A percentile compares a stretch with the other conserved stretches of the same genome.
Conservation (phyloP, 2,888 invertebrate genomes). For the Blomia tropicalis region DNA sequence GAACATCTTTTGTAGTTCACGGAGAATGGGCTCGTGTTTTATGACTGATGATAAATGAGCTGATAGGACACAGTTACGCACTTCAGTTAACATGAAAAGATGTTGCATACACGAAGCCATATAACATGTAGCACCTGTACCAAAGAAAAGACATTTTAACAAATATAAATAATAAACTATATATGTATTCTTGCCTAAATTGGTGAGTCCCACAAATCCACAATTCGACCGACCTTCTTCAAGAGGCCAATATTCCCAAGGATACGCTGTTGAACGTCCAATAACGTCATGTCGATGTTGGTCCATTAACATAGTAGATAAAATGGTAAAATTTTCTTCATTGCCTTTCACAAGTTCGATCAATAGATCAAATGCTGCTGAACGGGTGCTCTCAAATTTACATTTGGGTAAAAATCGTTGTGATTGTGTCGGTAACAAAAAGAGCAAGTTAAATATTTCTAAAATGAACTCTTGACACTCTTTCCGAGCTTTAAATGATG, state of each 20-base stretch:
- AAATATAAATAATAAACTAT: neutral
- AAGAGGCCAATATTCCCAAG: conserved; percentile 96
- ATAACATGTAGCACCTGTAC: conserved; percentile 73
- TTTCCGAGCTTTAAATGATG: conserved; percentile 63
- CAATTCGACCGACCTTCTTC: conserved; percentile 85
- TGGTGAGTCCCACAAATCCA: conserved; percentile 83
- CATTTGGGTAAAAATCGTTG: conserved; percentile 74
- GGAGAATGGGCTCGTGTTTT: conserved; percentile 62
- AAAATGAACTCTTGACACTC: conserved; percentile 43
- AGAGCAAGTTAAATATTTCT: conserved; percentile 66
- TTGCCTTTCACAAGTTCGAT: conserved; percentile 71
- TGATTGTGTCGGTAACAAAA: conserved; percentile 70
- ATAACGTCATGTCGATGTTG: conserved; percentile 60
- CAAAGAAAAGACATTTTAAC: neutral
- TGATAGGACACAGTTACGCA: conserved; percentile 61
- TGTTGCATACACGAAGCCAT: conserved; percentile 97
- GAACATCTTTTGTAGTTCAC: conserved; percentile 84
- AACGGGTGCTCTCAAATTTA: conserved; percentile 68
- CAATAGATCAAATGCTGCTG: conserved; percentile 74
- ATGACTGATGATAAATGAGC: conserved; percentile 46
- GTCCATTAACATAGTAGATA: conserved; percentile 62
- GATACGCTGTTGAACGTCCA: conserved; percentile 59
- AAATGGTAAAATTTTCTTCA: conserved; percentile 63
- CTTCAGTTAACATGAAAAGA: conserved; percentile 90
- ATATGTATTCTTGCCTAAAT: conserved; percentile 41